These are phyloP conservation scores for Ctenodactylus gundi DNA, from an alignment of 2,113 vertebrate genomes.

Conservation along the genomic window DNA sequence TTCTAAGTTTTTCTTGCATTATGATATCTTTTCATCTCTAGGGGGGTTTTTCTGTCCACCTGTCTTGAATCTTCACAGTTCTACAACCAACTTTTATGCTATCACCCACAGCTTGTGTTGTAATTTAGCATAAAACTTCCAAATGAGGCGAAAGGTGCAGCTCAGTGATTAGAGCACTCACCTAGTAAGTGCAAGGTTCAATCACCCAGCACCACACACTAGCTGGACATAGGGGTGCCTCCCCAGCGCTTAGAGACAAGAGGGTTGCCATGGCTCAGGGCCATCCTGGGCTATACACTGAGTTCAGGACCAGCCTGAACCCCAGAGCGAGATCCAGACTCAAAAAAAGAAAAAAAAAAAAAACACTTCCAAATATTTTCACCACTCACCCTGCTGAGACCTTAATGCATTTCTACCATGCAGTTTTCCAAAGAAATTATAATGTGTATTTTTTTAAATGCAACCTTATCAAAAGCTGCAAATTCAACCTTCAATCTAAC, in stretches of 20 bases:
- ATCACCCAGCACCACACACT: no score
- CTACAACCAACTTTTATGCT: background rate
- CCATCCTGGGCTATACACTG: no score
- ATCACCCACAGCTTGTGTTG: background rate
- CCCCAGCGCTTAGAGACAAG: no score
- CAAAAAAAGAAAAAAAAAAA: no score
- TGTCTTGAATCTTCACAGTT: background rate
- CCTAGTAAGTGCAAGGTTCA: no score
- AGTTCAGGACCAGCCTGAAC: no score
- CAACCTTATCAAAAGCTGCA: background rate
- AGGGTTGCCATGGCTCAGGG: no score
- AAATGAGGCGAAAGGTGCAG: no score
- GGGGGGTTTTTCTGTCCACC: background rate
- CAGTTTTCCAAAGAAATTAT: constrained; percentile 30
- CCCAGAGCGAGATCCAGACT: no score
- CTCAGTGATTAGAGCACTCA: no score
- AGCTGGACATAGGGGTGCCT: no score
- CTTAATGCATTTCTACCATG: constrained; percentile 13
- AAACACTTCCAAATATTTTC: background rate
- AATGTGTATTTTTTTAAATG: background rate
- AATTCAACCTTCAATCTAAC: constrained; percentile 45
- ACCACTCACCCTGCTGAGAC: background rate
- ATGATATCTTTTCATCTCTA: background rate
- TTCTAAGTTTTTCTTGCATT: background rate
- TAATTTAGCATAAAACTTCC: constrained; percentile 35